Conservation (phyloP, 2,888 invertebrate species). For the Calephelis perditalis region DNA sequence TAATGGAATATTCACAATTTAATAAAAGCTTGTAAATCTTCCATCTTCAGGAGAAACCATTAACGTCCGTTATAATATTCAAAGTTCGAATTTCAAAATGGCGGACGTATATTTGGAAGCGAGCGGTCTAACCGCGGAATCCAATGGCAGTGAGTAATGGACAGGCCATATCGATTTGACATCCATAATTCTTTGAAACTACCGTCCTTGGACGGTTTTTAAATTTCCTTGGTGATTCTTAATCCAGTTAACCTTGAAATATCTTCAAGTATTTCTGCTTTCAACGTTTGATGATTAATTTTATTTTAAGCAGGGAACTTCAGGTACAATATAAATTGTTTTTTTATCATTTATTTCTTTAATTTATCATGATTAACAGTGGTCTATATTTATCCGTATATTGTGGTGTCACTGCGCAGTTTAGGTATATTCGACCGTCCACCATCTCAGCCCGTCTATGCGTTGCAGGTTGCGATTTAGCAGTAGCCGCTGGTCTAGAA, state of each 20-base stretch:
- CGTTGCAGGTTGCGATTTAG: no score
- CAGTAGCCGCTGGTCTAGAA: no score
- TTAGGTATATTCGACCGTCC: no score
- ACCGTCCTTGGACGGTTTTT: conserved; percentile 4
- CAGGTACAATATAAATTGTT: no score
- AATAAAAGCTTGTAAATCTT: conserved; percentile 3
- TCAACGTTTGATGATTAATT: neutral
- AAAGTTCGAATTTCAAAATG: conserved; percentile 4
- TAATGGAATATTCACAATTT: neutral
- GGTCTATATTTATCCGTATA: no score
- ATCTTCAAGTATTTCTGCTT: neutral
- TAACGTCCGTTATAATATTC: conserved; percentile 13
- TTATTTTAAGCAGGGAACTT: neutral
- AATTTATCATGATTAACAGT: no score
- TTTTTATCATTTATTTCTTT: no score
- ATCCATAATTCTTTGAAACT: conserved; percentile 13
- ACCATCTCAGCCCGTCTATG: no score
- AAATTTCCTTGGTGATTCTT: conserved; percentile 9
- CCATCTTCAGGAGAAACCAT: neutral
- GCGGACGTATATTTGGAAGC: neutral
- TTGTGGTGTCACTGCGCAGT: no score
- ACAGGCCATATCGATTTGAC: conserved; percentile 9
- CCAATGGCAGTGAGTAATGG: conserved; percentile 13
- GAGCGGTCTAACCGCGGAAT: conserved; percentile 10
- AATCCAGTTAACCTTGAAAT: conserved; percentile 2